Base-by-base conservation (phyloP, 2,888 invertebrate genomes). In the Pycnomerus fuliginosus region DNA sequence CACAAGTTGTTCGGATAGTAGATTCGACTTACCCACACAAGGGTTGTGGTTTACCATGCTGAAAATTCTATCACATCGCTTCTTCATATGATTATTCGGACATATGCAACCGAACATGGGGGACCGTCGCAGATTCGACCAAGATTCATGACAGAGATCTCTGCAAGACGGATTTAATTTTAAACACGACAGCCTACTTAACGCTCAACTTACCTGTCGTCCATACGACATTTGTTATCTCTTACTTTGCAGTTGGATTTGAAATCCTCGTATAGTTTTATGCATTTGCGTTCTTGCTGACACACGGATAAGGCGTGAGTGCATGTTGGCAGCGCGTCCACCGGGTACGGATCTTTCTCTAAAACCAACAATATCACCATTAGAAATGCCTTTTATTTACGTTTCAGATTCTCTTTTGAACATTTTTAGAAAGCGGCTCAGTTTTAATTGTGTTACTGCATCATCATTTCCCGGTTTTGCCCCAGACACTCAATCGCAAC, bases 81-180 rank as follows among this genome's bases (percentile, higher is more conserved):
- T 90, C 87, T 90, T 90, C 83, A 87, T 86, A 73, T 89, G 87
- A 61, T 88, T 90, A 73, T 88, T 90, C 56, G 92, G 92, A 69
- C 92, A 93, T 69, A 92, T 90, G 76, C 92, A 93, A 34, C 92
- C 93, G 72, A 92, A 93, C 79, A 93, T 86, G 1, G 91, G 92
- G 14, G 92, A 90, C 52, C 87, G 77, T 43, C 91, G 83, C 40
- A 93, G 77, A 63, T 89, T 88, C 53, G 87, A 84, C 92, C 92
- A 93, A 31, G 91, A 85, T 63, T 89, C 87, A 66, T 89, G 87
- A 67, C 92, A 93, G 34, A 84, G 77, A 63, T 88, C 87, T 74
- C 92, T 92, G 75, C 31, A 72, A 73, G 54, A 58, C 49, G 52
- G 28, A 49, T 52, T 50, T 53, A 29, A 27, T 41, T 42, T 30